These are phyloP conservation scores for Drosophila antonietae DNA, from an alignment of 2,888 invertebrate genomes.

Conservation along the genomic window DNA sequence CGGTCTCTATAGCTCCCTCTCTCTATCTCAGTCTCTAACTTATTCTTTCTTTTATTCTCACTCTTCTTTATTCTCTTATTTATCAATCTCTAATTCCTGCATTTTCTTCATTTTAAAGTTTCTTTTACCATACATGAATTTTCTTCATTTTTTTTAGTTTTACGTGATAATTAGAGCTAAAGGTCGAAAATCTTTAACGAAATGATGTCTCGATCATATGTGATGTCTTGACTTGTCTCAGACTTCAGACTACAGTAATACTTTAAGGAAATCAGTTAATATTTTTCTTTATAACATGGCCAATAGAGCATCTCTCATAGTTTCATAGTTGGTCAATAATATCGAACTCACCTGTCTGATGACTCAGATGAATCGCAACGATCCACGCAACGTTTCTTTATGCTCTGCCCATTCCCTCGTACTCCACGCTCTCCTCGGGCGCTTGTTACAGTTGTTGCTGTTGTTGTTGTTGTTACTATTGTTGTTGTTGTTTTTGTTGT, in stretches of 20 bases:
- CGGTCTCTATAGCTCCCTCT: background rate
- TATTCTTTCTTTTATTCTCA: background rate
- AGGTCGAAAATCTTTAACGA: background rate
- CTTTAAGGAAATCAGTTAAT: background rate
- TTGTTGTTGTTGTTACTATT: conserved; percentile 14
- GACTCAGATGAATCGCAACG: conserved; percentile 97
- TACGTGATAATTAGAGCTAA: background rate
- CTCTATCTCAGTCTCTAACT: background rate
- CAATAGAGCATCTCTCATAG: no score
- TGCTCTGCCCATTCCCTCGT: conserved; percentile 84
- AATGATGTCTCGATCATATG: background rate
- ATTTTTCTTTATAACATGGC: background rate
- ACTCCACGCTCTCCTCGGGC: conserved; percentile 85
- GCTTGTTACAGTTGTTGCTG: conserved; percentile 24
- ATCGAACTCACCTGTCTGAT: conserved; percentile 92
- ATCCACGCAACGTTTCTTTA: conserved; percentile 93
- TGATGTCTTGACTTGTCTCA: background rate
- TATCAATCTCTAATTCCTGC: no score
- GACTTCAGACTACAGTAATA: background rate
- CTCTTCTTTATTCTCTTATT: background rate
- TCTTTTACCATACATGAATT: no score
- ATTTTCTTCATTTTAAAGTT: no score
- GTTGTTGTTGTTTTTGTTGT: conserved; percentile 29
- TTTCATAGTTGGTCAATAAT: background rate
- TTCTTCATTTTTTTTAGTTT: background rate